These are phyloP conservation scores for Laspeyria flexula DNA, from an alignment of 2,888 invertebrate species.

Conservation along the genomic window DNA sequence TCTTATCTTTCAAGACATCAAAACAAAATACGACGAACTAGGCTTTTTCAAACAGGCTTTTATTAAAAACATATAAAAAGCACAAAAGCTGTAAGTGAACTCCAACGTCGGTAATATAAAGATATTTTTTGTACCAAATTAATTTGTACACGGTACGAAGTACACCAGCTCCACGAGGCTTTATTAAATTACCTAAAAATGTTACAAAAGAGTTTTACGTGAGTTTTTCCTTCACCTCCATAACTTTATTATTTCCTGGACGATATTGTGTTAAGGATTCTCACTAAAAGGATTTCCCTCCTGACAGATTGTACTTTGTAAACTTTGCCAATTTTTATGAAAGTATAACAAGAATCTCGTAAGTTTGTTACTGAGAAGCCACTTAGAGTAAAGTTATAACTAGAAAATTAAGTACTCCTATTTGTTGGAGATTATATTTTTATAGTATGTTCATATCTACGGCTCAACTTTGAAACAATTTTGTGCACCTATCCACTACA, in stretches of 20 bases:
- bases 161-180: conserved; percentile 10
- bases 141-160: conserved; percentile 14
- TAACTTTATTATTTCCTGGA: conserved; percentile 20
- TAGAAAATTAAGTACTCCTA: too few relatives aligned
- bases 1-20: too few relatives aligned
- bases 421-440: too few relatives aligned
- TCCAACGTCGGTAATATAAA: neutral
- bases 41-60: neutral
- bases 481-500: too few relatives aligned
- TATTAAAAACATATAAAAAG: neutral
- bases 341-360: too few relatives aligned
- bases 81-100: neutral
- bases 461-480: too few relatives aligned
- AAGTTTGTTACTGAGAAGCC: too few relatives aligned
- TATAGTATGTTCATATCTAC: too few relatives aligned
- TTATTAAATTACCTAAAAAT: conserved; percentile 20
- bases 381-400: too few relatives aligned
- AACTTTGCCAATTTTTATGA: too few relatives aligned
- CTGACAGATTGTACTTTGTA: neutral
- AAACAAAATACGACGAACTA: too few relatives aligned
- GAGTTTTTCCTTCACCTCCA: conserved; percentile 12
- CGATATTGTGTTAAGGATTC: conserved; percentile 17
- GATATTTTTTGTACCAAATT: conserved; percentile 17
- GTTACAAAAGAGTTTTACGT: conserved; percentile 13
- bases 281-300: neutral